phyloP scores from a whole-genome alignment of 2,888 invertebrate species.

The Venustoraphidia nigricollis region DNA sequence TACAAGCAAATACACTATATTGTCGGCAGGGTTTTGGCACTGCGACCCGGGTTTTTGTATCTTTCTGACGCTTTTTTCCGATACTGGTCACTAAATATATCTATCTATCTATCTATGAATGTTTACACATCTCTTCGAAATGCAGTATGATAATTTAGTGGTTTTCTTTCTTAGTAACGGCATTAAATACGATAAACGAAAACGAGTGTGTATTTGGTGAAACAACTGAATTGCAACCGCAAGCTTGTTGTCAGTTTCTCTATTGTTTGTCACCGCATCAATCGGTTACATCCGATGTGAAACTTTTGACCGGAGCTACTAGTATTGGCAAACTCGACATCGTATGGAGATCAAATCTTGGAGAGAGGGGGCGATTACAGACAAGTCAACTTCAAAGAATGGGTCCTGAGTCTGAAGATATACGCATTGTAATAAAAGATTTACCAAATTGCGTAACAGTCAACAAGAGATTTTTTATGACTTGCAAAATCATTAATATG shows the following conservation, averaged over 20 bases:
- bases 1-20: too few species aligned
- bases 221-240: conserved; percentile 69
- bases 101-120: too few species aligned
- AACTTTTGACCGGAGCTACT: conserved; percentile 64
- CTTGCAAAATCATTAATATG: conserved; percentile 59
- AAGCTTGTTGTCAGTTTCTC: conserved; percentile 86
- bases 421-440: conserved; percentile 70
- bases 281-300: conserved; percentile 58
- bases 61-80: too few species aligned
- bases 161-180: conserved; percentile 35
- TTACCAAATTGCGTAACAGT: conserved; percentile 71
- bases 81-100: too few species aligned
- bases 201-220: conserved; percentile 63
- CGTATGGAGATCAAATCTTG: conserved; percentile 93
- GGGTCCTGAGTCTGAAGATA: conserved; percentile 84
- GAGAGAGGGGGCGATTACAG: conserved; percentile 91
- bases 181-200: conserved; percentile 50
- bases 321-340: conserved; percentile 95
- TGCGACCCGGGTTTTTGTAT: too few species aligned
- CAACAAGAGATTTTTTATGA: conserved; percentile 71
- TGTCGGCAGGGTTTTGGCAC: too few species aligned
- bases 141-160: too few species aligned
- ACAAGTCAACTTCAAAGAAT: conserved; percentile 87
- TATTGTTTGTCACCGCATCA: conserved; percentile 79
- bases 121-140: too few species aligned